Conservation (phyloP, 1,140 invertebrate genomes). For the Heliconius eleuchia region DNA sequence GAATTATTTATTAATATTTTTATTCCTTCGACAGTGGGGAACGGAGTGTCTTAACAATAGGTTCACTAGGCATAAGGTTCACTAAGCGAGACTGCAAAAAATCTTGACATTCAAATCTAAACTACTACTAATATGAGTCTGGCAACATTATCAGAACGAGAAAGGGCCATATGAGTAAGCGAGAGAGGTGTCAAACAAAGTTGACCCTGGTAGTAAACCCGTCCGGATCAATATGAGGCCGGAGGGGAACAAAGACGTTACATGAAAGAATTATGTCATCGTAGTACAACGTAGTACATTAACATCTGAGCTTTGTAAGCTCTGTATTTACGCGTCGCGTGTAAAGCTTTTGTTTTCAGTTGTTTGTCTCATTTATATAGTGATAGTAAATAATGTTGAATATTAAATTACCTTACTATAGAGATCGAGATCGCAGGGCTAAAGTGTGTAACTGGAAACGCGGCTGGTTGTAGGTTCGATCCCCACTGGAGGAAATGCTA, state of each 20-base stretch:
- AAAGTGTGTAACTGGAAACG: no score
- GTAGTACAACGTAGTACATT: slow-evolving; percentile 23
- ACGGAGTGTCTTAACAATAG: no score
- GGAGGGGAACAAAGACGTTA: slow-evolving; percentile 29
- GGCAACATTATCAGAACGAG: slow-evolving; percentile 39
- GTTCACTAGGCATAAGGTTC: no score
- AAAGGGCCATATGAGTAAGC: slow-evolving; percentile 41
- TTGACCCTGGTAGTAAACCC: slow-evolving; percentile 66
- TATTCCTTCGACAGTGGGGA: no score
- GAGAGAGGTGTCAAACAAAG: slow-evolving; percentile 62
- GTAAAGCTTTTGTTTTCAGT: neutral
- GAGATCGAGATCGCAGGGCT: no score
- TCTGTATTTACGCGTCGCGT: neutral
- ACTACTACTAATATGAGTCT: neutral
- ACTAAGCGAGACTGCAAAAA: neutral
- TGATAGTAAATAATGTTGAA: neutral
- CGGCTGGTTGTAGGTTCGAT: neutral
- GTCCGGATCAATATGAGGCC: slow-evolving; percentile 55
- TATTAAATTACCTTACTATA: neutral
- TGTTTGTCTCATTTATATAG: neutral
- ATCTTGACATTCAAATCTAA: neutral
- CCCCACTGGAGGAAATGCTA: no score
- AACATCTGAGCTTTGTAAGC: slow-evolving; percentile 6
- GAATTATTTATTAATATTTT: no score
- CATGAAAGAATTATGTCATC: slow-evolving; percentile 33